phyloP scores from a whole-genome alignment of 2,888 invertebrate genomes.

The Icerya purchasi region DNA sequence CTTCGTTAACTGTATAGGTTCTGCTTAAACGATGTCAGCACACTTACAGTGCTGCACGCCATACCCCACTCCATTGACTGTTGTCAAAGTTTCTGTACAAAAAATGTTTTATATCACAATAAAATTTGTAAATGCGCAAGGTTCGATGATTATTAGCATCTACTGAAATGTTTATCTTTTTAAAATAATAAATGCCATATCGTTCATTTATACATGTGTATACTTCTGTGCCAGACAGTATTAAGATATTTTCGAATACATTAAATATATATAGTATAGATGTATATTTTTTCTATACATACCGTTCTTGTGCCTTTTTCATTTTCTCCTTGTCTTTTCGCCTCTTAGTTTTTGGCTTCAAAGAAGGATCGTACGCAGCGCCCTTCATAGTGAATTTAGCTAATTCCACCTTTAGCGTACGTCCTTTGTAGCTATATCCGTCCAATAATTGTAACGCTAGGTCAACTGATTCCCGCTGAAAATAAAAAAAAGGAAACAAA shows the following conservation, averaged over 20 bases:
- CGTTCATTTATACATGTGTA: not conserved
- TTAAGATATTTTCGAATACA: not conserved
- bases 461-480: constrained; percentile 71
- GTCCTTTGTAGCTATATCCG: constrained; percentile 56
- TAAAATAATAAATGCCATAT: no score
- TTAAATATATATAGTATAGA: not conserved
- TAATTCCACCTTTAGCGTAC: constrained; percentile 65
- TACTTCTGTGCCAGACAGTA: not conserved
- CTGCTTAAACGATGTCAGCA: no score
- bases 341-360: constrained; percentile 75
- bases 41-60: no score
- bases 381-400: constrained; percentile 92
- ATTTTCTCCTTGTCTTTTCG: constrained; percentile 71
- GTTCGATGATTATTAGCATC: no score
- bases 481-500: constrained; percentile 17
- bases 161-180: no score
- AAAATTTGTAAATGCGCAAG: no score
- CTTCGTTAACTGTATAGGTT: no score
- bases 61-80: no score
- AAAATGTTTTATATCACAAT: no score
- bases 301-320: constrained; percentile 80
- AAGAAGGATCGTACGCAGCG: constrained; percentile 59
- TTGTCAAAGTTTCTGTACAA: no score
- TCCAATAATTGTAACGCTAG: constrained; percentile 80
- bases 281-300: constrained; percentile 20